Evolutionary conservation across 2,113 vertebrate genomes (phyloP).

Genomic region (Chloropsis cyanopogon): DNA sequence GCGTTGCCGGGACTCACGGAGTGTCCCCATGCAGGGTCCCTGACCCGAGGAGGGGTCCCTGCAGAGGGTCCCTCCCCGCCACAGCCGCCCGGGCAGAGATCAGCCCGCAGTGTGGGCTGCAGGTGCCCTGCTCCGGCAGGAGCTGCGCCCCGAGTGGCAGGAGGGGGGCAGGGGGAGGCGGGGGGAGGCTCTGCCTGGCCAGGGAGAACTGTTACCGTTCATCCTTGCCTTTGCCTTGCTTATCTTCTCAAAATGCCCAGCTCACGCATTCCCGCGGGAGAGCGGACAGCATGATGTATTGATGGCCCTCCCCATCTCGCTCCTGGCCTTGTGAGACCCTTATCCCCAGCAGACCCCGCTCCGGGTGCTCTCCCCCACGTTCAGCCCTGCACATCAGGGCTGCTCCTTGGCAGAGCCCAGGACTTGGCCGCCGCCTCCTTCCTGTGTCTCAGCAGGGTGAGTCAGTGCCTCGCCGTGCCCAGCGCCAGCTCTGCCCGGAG

Average conservation of each 20-base stretch:
- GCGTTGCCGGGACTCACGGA: background rate
- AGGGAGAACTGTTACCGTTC: background rate
- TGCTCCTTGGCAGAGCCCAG: background rate
- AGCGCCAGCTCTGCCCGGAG: background rate
- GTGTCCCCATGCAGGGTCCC: background rate
- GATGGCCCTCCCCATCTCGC: background rate
- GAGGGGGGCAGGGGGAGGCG: background rate
- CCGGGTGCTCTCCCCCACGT: background rate
- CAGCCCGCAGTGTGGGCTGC: background rate
- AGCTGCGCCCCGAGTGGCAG: background rate
- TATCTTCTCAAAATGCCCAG: background rate
- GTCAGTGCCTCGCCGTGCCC: conserved; percentile 31
- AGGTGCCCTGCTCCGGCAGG: background rate
- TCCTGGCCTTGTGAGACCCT: background rate
- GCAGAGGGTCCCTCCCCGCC: background rate
- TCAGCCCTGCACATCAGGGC: background rate
- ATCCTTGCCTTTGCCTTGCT: background rate
- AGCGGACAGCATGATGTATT: background rate
- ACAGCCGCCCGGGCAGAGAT: background rate
- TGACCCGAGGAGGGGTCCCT: background rate
- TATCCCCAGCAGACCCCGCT: background rate
- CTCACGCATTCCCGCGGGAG: rapidly evolving
- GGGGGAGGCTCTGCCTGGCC: background rate
- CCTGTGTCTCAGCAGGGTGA: conserved; percentile 42
- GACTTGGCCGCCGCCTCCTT: conserved; percentile 21